A percentile compares a stretch with the other conserved stretches of the same genome.
phyloP scores from a whole-genome alignment of 2,888 invertebrate genomes.

The Colletes collaris region DNA sequence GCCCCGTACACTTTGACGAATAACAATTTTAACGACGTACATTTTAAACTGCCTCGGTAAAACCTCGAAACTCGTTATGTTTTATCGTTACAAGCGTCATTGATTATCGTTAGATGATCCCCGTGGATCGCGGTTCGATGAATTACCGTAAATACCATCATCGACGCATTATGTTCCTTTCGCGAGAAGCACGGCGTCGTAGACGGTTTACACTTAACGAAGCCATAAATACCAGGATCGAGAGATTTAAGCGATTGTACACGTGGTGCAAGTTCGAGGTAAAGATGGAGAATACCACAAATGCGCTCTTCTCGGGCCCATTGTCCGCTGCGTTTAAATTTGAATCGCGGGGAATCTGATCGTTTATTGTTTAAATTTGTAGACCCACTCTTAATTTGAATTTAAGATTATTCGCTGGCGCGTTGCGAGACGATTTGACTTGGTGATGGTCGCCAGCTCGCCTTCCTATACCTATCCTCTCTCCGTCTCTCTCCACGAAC shows the following conservation, averaged over 20 bases:
- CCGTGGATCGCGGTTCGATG: conserved; percentile 4
- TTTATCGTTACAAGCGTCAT: conserved; percentile 9
- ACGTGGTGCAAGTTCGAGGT: conserved; percentile 55
- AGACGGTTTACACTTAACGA: conserved; percentile 58
- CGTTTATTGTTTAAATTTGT: conserved; percentile 82
- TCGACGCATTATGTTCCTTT: conserved; percentile 28
- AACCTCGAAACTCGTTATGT: too few relatives aligned
- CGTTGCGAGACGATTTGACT: conserved; percentile 81
- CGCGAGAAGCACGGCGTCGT: conserved; percentile 18
- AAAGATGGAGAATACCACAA: conserved; percentile 65
- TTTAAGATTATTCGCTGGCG: conserved; percentile 81
- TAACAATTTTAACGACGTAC: too few relatives aligned
- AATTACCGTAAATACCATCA: conserved; percentile 35
- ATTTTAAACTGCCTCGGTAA: not conserved
- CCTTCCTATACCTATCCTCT: conserved; percentile 64
- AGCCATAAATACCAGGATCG: conserved; percentile 53
- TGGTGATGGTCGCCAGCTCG: conserved; percentile 79
- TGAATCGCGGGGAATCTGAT: conserved; percentile 81
- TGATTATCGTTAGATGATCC: conserved; percentile 41
- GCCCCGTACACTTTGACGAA: too few relatives aligned
- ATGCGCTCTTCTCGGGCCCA: conserved; percentile 69
- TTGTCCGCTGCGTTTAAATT: conserved; percentile 80
- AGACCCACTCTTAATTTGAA: conserved; percentile 81
- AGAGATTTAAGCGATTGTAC: conserved; percentile 43
- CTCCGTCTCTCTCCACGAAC: conserved; percentile 33